phyloP scores from a whole-genome alignment of 30 jellyfish, hydroid and myxozoan genomes.

The Rhopilema esculentum region DNA sequence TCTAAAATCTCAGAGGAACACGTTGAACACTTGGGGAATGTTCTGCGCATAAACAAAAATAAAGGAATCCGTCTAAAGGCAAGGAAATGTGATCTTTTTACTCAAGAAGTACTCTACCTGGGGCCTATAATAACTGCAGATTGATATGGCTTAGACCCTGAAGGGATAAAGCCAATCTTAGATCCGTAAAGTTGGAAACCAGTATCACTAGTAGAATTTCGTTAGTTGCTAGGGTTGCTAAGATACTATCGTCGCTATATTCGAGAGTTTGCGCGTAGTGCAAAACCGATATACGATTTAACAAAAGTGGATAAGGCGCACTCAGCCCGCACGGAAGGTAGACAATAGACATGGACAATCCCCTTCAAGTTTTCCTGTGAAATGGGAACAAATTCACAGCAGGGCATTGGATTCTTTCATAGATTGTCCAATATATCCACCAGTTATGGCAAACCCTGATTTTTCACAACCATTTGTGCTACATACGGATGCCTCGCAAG shows the following conservation, averaged over 20 bases:
- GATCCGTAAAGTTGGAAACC: constrained; percentile 20
- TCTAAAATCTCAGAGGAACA: constrained; percentile 27
- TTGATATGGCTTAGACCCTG: constrained; percentile 31
- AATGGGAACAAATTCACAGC: constrained; percentile 11
- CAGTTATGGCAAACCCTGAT: constrained; percentile 38
- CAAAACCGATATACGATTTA: not conserved
- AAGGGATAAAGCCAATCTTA: constrained; percentile 14
- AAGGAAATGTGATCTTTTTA: constrained; percentile 37
- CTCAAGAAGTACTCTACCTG: constrained; percentile 27
- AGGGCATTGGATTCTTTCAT: constrained; percentile 5
- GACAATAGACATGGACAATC: not conserved
- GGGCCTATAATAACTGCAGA: constrained; percentile 39
- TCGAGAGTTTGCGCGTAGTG: constrained; percentile 29
- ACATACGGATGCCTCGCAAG: constrained; percentile 56
- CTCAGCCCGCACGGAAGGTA: constrained; percentile 1
- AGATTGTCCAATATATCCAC: constrained; percentile 16
- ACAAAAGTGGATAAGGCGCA: not conserved
- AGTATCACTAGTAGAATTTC: constrained; percentile 36
- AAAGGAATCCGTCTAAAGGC: constrained; percentile 44
- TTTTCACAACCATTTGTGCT: constrained; percentile 1
- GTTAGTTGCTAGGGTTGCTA: constrained; percentile 49
- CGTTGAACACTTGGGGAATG: constrained; percentile 45
- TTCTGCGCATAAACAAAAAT: constrained; percentile 1
- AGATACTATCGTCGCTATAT: constrained; percentile 48
- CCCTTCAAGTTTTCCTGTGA: constrained; percentile 14